Conservation (phyloP, 2,113 vertebrate genomes). For the Tragulus kanchil region DNA sequence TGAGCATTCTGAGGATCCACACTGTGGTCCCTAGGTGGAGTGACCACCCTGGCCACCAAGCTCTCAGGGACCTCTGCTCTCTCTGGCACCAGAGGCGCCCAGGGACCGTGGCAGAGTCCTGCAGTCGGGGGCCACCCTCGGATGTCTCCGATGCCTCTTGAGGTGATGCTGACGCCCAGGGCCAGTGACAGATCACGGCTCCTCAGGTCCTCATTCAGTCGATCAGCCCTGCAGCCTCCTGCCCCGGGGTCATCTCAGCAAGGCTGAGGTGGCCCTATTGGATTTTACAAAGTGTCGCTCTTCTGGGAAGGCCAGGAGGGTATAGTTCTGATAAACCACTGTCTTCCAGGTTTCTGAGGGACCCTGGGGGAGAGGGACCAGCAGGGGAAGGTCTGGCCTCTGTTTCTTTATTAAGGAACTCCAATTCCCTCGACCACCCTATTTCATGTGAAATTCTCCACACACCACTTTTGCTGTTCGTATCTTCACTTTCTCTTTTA, state of each 20-base stretch:
- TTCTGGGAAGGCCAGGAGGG: background rate
- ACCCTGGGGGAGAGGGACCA: background rate
- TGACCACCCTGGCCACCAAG: background rate
- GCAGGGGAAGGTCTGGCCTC: fast-evolving
- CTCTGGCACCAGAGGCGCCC: background rate
- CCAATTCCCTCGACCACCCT: fast-evolving
- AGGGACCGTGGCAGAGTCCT: background rate
- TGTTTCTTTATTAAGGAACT: fast-evolving
- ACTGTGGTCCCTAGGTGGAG: fast-evolving
- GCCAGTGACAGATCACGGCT: fast-evolving
- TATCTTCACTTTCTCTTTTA: fast-evolving
- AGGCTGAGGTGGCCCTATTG: fast-evolving
- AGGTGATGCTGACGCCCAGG: fast-evolving
- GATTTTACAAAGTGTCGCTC: background rate
- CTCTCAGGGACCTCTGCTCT: background rate
- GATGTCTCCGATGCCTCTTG: fast-evolving
- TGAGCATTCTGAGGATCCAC: fast-evolving
- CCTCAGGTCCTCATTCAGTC: fast-evolving
- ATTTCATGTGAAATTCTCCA: fast-evolving
- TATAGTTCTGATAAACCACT: background rate
- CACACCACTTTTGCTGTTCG: fast-evolving
- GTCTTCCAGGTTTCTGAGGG: background rate
- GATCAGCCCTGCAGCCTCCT: fast-evolving
- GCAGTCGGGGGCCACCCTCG: too few relatives aligned
- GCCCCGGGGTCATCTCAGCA: fast-evolving